Evolutionary conservation across 2,797 vertebrate species (phyloP), one percentile per base, ranked within the genome.

Genomic region (Phoxinus dragarum): DNA sequence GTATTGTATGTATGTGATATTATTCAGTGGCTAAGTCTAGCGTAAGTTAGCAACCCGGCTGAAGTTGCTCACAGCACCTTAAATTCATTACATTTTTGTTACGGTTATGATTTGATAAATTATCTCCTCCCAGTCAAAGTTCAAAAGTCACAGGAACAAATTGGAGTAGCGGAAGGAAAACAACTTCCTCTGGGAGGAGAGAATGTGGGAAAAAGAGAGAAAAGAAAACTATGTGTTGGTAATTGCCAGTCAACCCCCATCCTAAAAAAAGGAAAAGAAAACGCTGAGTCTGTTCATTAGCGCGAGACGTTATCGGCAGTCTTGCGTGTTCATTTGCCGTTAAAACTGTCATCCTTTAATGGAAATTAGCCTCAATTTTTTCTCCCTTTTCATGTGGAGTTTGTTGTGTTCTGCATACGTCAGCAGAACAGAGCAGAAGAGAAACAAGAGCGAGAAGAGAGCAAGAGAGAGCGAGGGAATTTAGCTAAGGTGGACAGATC

Each of bases 251-350:
- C 84, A 66, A 17, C 3, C 17, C 44, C 75, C 69, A 31, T 8
- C 8, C 4, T 4, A 42, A 47, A 49, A 49, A 80, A 67, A 80
- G 21, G 12, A 23, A 36, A 80, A 31, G 21, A 86, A 91, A 90
- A 61, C 47, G 90, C 90, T 88, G 89, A 72, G 49, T 87, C 0
- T 73, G 89, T 91, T 94, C 89, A 91, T 92, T 93, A 93, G 87
- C 73, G 82, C 68, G 19, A 75, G 86, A 42, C 67, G 52, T 92
- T 89, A 56, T 40, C 74, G 61, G 34, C 49, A 82, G 84, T 86
- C 42, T 54, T 67, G 84, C 47, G 40, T 73, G 85, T 89, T 87
- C 59, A 81, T 86, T 86, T 86, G 89, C 67, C 54, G 82, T 89
- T 86, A 89, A 91, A 40, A 56, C 88, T 88, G 89, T 91, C 90